A percentile compares a stretch with the other conserved stretches of the same genome.
Conservation (phyloP, 2,113 vertebrate species). For the Gulo gulo region DNA sequence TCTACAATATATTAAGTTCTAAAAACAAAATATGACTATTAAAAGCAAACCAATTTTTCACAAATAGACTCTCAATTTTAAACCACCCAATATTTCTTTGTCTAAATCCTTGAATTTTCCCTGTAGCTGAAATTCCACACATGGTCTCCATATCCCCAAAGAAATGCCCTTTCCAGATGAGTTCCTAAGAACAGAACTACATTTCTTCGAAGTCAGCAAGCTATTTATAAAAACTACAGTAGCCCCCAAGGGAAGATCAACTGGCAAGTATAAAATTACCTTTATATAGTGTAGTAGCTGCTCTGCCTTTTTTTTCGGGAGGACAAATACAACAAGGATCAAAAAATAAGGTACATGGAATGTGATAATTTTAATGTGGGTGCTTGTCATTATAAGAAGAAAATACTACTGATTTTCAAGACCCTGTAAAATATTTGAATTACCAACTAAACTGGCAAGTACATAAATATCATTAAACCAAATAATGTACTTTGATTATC, state of each 20-base stretch:
- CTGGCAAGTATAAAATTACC: constrained; percentile 73
- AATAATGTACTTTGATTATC: not conserved
- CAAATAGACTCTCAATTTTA: constrained; percentile 62
- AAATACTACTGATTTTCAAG: constrained; percentile 56
- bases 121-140: constrained; percentile 82
- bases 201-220: constrained; percentile 77
- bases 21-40: constrained; percentile 50
- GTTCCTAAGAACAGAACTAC: constrained; percentile 79
- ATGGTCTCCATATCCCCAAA: constrained; percentile 78
- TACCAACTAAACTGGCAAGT: not conserved
- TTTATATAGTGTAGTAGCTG: constrained; percentile 57
- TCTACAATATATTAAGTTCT: constrained; percentile 26
- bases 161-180: constrained; percentile 83
- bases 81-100: constrained; percentile 75
- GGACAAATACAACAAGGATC: constrained; percentile 33
- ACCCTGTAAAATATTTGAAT: constrained; percentile 1
- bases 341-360: constrained; percentile 14
- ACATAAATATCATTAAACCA: not conserved
- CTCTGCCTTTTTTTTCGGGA: constrained; percentile 48
- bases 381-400: not conserved
- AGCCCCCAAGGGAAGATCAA: constrained; percentile 70
- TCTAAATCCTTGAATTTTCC: constrained; percentile 75
- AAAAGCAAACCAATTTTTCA: constrained; percentile 62
- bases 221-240: constrained; percentile 80
- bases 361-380: constrained; percentile 14